phyloP scores from a whole-genome alignment of 1,140 invertebrate genomes.

The Hyles euphorbiae region DNA sequence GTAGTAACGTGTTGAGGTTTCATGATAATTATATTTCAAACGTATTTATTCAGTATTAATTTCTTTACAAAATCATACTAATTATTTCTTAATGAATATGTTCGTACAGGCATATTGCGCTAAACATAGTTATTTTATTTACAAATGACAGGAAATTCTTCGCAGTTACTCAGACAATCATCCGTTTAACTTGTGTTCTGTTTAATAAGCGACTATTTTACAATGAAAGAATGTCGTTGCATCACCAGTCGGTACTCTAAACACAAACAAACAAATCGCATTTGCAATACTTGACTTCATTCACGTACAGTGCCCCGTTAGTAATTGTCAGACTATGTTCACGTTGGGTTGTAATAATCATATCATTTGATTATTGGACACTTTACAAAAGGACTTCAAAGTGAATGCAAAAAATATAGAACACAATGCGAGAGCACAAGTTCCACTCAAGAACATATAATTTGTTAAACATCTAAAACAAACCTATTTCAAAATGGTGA shows the following conservation, averaged over 20 bases:
- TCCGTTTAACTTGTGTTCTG: constrained; percentile 21
- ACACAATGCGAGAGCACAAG: constrained; percentile 8
- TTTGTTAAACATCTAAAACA: constrained; percentile 3
- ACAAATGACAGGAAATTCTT: constrained; percentile 16
- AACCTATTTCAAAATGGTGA: constrained; percentile 54
- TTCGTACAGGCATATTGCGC: not conserved
- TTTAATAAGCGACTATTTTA: constrained; percentile 37
- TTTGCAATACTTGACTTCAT: constrained; percentile 31
- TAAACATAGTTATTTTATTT: constrained; percentile 1
- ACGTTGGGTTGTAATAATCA: not conserved
- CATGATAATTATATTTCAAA: no score
- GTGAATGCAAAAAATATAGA: constrained; percentile 3
- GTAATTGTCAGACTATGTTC: not conserved
- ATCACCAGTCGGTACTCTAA: constrained; percentile 27
- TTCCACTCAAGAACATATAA: not conserved
- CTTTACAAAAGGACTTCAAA: constrained; percentile 5
- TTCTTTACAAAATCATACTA: no score
- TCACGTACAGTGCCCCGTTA: constrained; percentile 20
- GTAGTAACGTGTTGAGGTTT: no score
- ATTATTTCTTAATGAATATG: not conserved
- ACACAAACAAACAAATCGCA: constrained; percentile 62
- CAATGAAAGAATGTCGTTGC: constrained; percentile 45
- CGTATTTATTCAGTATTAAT: no score
- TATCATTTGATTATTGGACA: constrained; percentile 5
- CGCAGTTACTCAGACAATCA: constrained; percentile 18